Conservation (phyloP, 2,113 vertebrate genomes). For the Cairina moschata region DNA sequence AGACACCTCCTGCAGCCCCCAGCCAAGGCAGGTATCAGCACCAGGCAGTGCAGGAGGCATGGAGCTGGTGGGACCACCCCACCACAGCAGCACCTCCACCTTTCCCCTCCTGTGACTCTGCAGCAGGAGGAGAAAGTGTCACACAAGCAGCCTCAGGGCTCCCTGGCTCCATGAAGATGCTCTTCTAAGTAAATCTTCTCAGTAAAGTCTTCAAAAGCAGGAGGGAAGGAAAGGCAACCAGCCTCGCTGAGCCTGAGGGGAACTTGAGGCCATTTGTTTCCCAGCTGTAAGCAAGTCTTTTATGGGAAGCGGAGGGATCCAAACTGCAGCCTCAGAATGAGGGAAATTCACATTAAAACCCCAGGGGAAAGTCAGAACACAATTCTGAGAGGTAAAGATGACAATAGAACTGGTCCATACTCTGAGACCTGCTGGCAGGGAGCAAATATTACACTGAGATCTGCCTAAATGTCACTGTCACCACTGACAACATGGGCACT, state of each 20-base stretch:
- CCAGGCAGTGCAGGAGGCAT: background rate
- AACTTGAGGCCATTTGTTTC: background rate
- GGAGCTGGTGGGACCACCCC: background rate
- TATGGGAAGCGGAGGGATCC: background rate
- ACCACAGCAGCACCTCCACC: background rate
- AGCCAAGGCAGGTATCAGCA: background rate
- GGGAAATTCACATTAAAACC: slow-evolving; percentile 39
- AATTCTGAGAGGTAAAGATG: slow-evolving; percentile 12
- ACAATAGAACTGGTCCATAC: background rate
- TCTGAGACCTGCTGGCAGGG: background rate
- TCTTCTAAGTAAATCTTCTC: background rate
- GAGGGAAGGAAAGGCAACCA: background rate
- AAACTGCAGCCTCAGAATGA: background rate
- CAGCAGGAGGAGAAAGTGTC: background rate
- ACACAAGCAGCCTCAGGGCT: background rate
- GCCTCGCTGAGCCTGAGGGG: background rate
- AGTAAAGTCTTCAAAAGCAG: background rate
- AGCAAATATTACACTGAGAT: background rate
- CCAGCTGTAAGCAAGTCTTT: background rate
- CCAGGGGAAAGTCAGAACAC: slow-evolving; percentile 21
- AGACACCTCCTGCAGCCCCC: background rate
- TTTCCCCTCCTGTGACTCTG: background rate
- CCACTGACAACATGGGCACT: background rate
- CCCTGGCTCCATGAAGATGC: background rate
- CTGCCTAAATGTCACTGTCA: background rate